Base-by-base conservation (phyloP, 2,888 invertebrate genomes). In the Eilema caniola region DNA sequence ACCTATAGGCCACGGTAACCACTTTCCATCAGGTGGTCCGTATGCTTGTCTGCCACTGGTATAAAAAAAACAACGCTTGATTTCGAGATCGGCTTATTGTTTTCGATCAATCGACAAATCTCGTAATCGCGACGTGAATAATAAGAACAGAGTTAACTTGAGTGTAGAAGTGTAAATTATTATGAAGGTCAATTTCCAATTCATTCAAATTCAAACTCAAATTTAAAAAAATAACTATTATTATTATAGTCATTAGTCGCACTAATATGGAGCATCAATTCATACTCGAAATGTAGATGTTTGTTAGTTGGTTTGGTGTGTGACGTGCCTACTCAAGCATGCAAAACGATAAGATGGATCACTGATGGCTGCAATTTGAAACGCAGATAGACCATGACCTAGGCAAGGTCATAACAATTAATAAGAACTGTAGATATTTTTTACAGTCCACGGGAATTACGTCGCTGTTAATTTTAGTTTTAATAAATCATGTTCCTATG, bases 281-380 rank as follows among this genome's bases (percentile, higher is more conserved):
- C 11, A 12, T 47, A 20, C 16, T n/a, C n/a, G 7, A 53, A 53
- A 53, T 53, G 53, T 53, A 5, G 20, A n/a, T n/a, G n/a, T 10
- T 53, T 53, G n/a, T n/a, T 1, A 53, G 53, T 53, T 20, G n/a
- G 28, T 53, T 20, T 53, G n/a, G n/a, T 53, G 8, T 53, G 53
- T 47, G 20, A 7, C 47, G 47, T n/a, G 5, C n/a, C 10, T 3
- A 53, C 1, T 53, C n/a, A 53, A 53, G 53, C 53, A 53, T 53
- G 53, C 53, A n/a, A n/a, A 53, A 47, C 47, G 47, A 20, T 47
- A n/a, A 53, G 53, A 53, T 53, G n/a, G n/a, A 53, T 53, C 53
- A 53, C n/a, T 53, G 53, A n/a, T n/a, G 53, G n/a, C n/a, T 53
- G 53, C n/a, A 53, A 53, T 53, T 53, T 53, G 53, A 20, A 20